Conservation (phyloP, 2,888 invertebrate genomes). For the Listrodromus nycthemerus region DNA sequence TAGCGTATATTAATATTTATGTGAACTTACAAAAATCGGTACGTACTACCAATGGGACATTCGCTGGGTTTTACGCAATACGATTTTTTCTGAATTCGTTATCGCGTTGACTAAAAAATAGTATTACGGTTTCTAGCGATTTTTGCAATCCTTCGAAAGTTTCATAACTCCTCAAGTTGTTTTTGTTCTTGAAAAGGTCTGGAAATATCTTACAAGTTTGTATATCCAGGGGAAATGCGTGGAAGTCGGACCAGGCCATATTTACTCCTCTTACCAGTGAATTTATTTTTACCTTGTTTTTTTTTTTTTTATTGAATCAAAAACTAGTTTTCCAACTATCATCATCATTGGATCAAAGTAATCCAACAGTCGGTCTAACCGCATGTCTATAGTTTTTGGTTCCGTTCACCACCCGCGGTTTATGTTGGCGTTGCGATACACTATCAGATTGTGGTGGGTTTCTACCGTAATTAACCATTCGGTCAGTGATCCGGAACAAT, state of each 20-base stretch:
- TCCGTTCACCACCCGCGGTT: slow-evolving; percentile 14
- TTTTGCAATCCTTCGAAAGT: neutral
- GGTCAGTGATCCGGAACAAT: slow-evolving; percentile 67
- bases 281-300: neutral
- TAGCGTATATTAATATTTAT: slow-evolving; percentile 31
- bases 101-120: neutral
- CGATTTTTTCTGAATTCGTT: neutral
- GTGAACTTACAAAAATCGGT: neutral
- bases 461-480: slow-evolving; percentile 69
- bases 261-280: neutral
- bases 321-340: neutral
- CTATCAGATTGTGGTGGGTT: slow-evolving; percentile 38
- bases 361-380: neutral
- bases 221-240: neutral
- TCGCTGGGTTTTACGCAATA: neutral
- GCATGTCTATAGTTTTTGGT: slow-evolving; percentile 6
- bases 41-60: neutral
- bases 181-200: neutral
- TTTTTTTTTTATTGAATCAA: neutral
- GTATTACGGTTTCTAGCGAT: neutral
- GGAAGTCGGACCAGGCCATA: neutral
- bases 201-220: neutral
- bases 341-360: neutral
- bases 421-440: slow-evolving; percentile 17
- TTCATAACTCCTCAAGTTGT: neutral